A percentile compares a stretch with the other conserved stretches of the same genome.
Conservation (phyloP, 2,888 invertebrate species). For the Synanthedon myopaeformis region DNA sequence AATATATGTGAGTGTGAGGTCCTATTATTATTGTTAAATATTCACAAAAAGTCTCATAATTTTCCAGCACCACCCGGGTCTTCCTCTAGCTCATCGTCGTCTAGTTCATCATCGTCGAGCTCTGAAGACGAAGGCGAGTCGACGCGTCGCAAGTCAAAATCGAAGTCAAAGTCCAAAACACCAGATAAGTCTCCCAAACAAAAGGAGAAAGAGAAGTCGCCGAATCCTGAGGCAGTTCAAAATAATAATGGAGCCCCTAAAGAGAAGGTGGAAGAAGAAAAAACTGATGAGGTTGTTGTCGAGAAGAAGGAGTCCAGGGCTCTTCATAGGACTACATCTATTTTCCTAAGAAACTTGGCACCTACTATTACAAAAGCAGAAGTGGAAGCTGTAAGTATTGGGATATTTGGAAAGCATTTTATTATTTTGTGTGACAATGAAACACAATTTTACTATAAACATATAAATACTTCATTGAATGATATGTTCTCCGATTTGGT, state of each 20-base stretch:
- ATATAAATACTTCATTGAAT: too few relatives aligned
- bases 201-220: slow-evolving; percentile 44
- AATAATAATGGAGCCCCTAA: slow-evolving; percentile 28
- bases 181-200: slow-evolving; percentile 49
- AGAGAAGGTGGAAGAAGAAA: slow-evolving; percentile 52
- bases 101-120: slow-evolving; percentile 63
- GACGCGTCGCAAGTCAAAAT: slow-evolving; percentile 47
- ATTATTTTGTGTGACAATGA: too few relatives aligned
- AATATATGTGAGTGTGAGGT: too few relatives aligned
- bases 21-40: too few relatives aligned
- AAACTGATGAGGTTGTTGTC: slow-evolving; percentile 59
- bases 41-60: too few relatives aligned
- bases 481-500: too few relatives aligned
- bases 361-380: slow-evolving; percentile 97
- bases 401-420: background rate
- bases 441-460: background rate
- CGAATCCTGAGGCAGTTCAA: slow-evolving; percentile 32
- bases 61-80: slow-evolving; percentile 58
- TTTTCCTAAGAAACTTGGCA: slow-evolving; percentile 95
- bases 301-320: slow-evolving; percentile 73
- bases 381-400: slow-evolving; percentile 85
- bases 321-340: slow-evolving; percentile 95
- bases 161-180: slow-evolving; percentile 44
- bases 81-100: slow-evolving; percentile 63
- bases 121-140: slow-evolving; percentile 62